Evolutionary conservation across 1,140 invertebrate genomes (phyloP).

Genomic region (Papilio polyxenes): DNA sequence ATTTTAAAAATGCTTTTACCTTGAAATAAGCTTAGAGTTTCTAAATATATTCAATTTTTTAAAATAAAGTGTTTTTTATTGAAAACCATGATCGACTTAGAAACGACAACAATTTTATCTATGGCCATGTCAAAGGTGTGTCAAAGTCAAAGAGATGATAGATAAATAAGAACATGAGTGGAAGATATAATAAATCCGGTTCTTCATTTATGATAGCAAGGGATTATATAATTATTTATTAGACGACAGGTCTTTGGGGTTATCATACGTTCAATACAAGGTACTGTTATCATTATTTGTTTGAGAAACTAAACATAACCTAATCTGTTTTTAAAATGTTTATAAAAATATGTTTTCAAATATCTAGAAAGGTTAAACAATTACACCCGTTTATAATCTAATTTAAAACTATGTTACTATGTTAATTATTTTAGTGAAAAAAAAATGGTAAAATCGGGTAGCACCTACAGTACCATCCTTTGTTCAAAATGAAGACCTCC

Average conservation of each 20-base stretch:
- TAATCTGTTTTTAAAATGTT: not conserved
- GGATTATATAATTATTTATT: not conserved
- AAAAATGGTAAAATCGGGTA: too few relatives aligned
- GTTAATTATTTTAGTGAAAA: too few relatives aligned
- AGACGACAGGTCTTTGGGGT: not conserved
- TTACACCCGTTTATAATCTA: not conserved
- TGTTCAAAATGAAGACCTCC: too few relatives aligned
- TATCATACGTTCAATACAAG: not conserved
- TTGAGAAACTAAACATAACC: not conserved
- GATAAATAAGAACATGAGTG: not conserved
- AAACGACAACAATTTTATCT: not conserved
- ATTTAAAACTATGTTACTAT: not conserved
- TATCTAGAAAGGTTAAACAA: not conserved
- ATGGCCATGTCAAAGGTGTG: not conserved
- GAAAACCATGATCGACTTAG: not conserved
- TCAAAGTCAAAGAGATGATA: not conserved
- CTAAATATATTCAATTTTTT: not conserved
- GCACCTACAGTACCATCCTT: too few relatives aligned
- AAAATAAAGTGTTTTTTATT: not conserved
- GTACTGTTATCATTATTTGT: not conserved
- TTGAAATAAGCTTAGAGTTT: too few relatives aligned
- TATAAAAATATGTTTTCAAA: not conserved
- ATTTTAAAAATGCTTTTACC: too few relatives aligned
- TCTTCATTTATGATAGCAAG: not conserved
- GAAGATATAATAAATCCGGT: not conserved